phyloP scores from a whole-genome alignment of 2,888 invertebrate species.

The Drosophila subsilvestris region DNA sequence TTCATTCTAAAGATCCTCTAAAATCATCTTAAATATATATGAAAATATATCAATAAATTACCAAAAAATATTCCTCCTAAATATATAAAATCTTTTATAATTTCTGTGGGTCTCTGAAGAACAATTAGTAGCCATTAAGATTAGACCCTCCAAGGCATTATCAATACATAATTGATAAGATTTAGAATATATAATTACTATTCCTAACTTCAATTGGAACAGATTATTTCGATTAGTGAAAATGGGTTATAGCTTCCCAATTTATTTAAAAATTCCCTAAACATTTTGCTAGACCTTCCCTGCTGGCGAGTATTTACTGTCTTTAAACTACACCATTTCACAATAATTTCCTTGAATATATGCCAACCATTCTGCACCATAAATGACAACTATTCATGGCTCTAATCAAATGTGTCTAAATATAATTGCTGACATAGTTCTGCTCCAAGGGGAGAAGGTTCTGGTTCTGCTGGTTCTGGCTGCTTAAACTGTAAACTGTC shows the following conservation, averaged over 20 bases:
- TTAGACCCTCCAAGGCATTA: too few relatives aligned
- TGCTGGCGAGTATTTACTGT: not conserved
- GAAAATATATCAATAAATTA: too few relatives aligned
- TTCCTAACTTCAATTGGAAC: not conserved
- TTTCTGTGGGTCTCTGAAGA: not conserved
- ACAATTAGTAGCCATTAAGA: too few relatives aligned
- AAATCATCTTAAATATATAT: too few relatives aligned
- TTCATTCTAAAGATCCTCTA: too few relatives aligned
- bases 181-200: not conserved
- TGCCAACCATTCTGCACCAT: not conserved
- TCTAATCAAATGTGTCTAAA: not conserved
- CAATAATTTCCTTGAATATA: constrained; percentile 1
- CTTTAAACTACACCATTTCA: not conserved
- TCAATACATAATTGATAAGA: too few relatives aligned
- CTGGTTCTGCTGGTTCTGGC: too few relatives aligned
- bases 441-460: not conserved
- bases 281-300: too few relatives aligned
- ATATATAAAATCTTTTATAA: not conserved
- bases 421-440: not conserved
- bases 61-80: too few relatives aligned
- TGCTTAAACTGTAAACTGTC: constrained; percentile 57
- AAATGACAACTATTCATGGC: constrained; percentile 2
- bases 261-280: too few relatives aligned
- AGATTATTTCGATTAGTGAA: not conserved
- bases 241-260: too few relatives aligned